phyloP scores from a whole-genome alignment of 2,888 invertebrate genomes.

The Sinelater perroti region DNA sequence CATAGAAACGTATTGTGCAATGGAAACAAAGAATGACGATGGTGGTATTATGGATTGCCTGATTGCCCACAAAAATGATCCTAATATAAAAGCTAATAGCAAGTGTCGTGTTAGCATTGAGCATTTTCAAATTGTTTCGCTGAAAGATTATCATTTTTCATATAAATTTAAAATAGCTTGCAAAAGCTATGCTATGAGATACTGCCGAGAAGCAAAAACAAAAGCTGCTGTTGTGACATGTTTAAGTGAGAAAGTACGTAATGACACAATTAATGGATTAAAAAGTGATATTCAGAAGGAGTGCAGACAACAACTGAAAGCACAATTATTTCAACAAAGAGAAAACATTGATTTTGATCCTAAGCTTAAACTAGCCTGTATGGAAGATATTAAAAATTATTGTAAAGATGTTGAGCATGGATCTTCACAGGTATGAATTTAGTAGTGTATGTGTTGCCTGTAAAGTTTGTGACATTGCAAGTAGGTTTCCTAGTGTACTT shows the following conservation, averaged over 20 bases:
- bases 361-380: constrained; percentile 82
- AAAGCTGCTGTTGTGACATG: constrained; percentile 86
- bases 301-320: constrained; percentile 89
- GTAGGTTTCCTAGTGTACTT: too few relatives aligned
- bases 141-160: constrained; percentile 93
- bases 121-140: constrained; percentile 93
- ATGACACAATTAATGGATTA: constrained; percentile 81
- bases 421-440: constrained; percentile 68
- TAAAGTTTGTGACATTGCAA: background rate
- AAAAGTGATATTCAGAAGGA: constrained; percentile 85
- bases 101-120: constrained; percentile 95
- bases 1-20: constrained; percentile 79
- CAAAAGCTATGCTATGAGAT: constrained; percentile 77
- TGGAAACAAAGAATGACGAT: constrained; percentile 77
- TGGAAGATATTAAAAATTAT: constrained; percentile 75
- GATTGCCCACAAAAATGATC: constrained; percentile 89
- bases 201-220: constrained; percentile 74
- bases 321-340: constrained; percentile 90
- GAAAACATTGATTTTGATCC: constrained; percentile 90
- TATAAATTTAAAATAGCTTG: constrained; percentile 96
- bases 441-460: too few relatives aligned
- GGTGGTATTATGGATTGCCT: constrained; percentile 95
- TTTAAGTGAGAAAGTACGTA: constrained; percentile 88
- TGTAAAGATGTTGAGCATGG: constrained; percentile 76
- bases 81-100: constrained; percentile 76